Evolutionary conservation across 2,888 invertebrate species (phyloP).

Genomic region (Apoderus coryli): DNA sequence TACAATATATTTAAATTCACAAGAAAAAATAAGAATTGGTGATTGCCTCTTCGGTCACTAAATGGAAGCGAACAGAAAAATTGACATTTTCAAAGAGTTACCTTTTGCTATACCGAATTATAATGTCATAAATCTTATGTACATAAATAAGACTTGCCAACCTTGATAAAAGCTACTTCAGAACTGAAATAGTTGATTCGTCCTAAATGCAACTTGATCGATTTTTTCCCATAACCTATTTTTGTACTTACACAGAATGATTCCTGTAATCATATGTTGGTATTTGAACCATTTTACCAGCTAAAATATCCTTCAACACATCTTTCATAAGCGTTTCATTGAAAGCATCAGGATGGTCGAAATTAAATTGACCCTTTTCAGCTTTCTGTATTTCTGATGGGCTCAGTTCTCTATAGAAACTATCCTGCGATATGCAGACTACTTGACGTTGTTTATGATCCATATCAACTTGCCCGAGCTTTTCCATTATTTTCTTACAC

Average conservation of each 20-base stretch:
- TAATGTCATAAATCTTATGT: no score
- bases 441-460: constrained; percentile 81
- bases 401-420: constrained; percentile 84
- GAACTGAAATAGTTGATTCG: no score
- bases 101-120: no score
- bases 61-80: no score
- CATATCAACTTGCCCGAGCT: constrained; percentile 83
- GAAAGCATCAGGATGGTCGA: constrained; percentile 98
- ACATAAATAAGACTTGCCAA: no score
- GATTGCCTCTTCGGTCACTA: no score
- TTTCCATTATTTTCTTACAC: constrained; percentile 93
- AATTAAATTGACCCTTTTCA: constrained; percentile 86
- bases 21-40: no score
- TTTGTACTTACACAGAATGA: constrained; percentile 61
- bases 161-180: no score
- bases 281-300: constrained; percentile 76
- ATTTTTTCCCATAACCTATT: no score
- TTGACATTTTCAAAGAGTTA: no score
- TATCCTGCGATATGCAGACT: constrained; percentile 90
- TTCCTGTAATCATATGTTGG: constrained; percentile 88
- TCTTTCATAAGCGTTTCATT: constrained; percentile 74
- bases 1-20: no score
- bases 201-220: no score
- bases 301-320: constrained; percentile 67
- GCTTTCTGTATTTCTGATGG: constrained; percentile 68